A percentile compares a stretch with the other conserved stretches of the same genome.
phyloP scores from a whole-genome alignment of 2,888 invertebrate genomes.

The Molorchus minor region DNA sequence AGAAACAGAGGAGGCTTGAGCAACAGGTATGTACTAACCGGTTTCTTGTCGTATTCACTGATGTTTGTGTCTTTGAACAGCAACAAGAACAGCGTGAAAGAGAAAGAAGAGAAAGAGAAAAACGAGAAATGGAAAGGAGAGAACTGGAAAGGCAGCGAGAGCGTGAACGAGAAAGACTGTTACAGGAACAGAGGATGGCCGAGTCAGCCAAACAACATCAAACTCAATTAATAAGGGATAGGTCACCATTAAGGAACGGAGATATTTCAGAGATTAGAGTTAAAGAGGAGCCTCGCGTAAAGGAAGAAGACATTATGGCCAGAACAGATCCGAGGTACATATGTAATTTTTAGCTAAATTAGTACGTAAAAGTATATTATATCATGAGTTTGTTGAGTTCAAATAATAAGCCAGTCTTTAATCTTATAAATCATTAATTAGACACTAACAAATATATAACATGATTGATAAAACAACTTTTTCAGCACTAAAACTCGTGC shows the following conservation, averaged over 20 bases:
- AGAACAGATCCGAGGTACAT: slow-evolving; percentile 63
- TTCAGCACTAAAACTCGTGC: too few species aligned
- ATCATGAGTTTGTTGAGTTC: too few species aligned
- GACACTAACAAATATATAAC: too few species aligned
- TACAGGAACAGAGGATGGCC: slow-evolving; percentile 68
- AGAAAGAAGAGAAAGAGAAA: slow-evolving; percentile 65
- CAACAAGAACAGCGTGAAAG: slow-evolving; percentile 62
- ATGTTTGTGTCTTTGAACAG: slow-evolving; percentile 37
- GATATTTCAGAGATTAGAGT: slow-evolving; percentile 65
- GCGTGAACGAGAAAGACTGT: slow-evolving; percentile 68
- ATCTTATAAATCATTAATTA: too few species aligned
- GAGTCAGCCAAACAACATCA: slow-evolving; percentile 63
- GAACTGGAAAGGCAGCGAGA: slow-evolving; percentile 69
- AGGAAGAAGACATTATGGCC: slow-evolving; percentile 56
- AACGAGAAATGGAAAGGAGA: slow-evolving; percentile 67
- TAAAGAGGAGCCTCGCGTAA: slow-evolving; percentile 72
- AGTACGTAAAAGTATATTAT: too few species aligned
- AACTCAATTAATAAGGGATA: slow-evolving; percentile 65
- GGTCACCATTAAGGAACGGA: slow-evolving; percentile 82
- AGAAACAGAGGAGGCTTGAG: slow-evolving; percentile 62
- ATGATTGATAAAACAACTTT: too few species aligned
- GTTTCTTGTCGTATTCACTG: background rate
- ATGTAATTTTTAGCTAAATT: too few species aligned
- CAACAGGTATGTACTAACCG: slow-evolving; percentile 62
- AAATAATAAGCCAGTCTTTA: too few species aligned